These are phyloP conservation scores for Brachionus rotundiformis DNA, from an alignment of 1,140 invertebrate genomes.

Conservation along the genomic window DNA sequence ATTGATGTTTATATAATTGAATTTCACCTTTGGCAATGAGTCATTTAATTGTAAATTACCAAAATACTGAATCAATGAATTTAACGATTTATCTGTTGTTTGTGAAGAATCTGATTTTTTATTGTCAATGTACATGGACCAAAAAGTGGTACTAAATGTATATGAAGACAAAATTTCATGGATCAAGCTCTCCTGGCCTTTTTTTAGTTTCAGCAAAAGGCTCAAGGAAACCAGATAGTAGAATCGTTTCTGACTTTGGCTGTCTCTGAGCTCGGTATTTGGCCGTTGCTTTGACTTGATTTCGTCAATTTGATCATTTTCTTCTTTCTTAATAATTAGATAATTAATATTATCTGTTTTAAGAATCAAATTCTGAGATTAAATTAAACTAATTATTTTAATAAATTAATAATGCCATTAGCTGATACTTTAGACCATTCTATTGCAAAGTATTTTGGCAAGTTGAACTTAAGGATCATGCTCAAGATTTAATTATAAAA, in stretches of 20 bases:
- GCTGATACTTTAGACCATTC: no score
- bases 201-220: neutral
- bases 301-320: neutral
- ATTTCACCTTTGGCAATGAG: neutral
- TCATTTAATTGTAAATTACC: neutral
- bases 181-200: neutral
- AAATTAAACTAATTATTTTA: no score
- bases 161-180: neutral
- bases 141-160: constrained; percentile 1
- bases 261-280: neutral
- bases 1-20: constrained; percentile 20
- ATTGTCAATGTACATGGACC: constrained; percentile 6
- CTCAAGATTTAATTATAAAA: no score
- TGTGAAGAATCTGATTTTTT: neutral
- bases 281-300: neutral
- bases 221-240: constrained; percentile 7
- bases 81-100: neutral
- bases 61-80: constrained; percentile 7
- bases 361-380: neutral
- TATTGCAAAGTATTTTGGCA: no score
- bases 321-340: constrained; percentile 4
- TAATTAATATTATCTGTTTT: neutral
- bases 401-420: no score
- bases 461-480: no score
- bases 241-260: neutral